Evolutionary conservation across 2,888 invertebrate genomes (phyloP).

Genomic region (Torymus tubicola): DNA sequence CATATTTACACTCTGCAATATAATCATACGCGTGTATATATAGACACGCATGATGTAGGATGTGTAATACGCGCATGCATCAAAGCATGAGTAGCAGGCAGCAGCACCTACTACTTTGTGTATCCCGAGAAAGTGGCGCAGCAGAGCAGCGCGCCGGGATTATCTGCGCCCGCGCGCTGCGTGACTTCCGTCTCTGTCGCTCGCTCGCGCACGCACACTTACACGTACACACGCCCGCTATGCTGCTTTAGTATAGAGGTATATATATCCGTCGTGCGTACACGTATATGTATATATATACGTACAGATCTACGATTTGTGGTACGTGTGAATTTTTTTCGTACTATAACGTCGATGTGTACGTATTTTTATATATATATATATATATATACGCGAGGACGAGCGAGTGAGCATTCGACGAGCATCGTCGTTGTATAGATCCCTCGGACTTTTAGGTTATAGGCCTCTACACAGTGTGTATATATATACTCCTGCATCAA

Average conservation of each 20-base stretch:
- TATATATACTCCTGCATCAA: neutral
- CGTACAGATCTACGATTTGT: too few species aligned
- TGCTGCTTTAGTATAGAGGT: too few species aligned
- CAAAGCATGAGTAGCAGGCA: too few species aligned
- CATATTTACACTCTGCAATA: too few species aligned
- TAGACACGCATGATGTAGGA: too few species aligned
- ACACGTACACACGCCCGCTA: constrained; percentile 30
- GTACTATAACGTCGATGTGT: too few species aligned
- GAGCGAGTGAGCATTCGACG: neutral
- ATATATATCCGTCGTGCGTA: neutral
- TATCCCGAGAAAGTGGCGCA: constrained; percentile 30
- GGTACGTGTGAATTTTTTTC: neutral
- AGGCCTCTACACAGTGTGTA: neutral
- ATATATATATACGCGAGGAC: neutral
- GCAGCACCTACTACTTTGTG: too few species aligned
- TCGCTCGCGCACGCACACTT: constrained; percentile 15
- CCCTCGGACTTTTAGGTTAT: constrained; percentile 23
- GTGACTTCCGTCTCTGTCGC: constrained; percentile 27
- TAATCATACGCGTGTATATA: too few species aligned
- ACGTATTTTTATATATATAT: neutral
- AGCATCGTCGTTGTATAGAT: neutral
- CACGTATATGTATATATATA: too few species aligned
- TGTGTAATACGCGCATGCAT: too few species aligned
- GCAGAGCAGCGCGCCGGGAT: constrained; percentile 23
- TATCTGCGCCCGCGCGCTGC: constrained; percentile 11